Percentiles rank a stretch among this genome's conserved stretches.
These are phyloP conservation scores for Hippocampus zosterae DNA, from an alignment of 2,113 vertebrate genomes.

Conservation along the genomic window DNA sequence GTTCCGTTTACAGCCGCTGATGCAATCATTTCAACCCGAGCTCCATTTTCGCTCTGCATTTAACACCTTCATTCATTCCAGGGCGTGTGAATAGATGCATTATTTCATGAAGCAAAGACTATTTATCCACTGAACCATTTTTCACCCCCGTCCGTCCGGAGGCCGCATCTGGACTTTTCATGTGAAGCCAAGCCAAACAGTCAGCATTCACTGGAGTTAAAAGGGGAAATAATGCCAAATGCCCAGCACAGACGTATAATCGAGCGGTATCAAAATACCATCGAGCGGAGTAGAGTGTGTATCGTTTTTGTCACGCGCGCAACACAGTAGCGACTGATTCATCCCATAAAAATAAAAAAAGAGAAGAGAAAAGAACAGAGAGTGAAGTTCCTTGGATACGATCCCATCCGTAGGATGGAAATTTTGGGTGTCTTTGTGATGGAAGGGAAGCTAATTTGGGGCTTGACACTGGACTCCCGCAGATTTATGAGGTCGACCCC, in stretches of 20 bases:
- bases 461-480: constrained; percentile 58
- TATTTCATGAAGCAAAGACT: constrained; percentile 43
- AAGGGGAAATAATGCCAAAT: constrained; percentile 37
- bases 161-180: constrained; percentile 49
- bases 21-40: constrained; percentile 17
- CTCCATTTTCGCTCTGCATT: constrained; percentile 35
- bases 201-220: constrained; percentile 30
- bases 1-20: constrained; percentile 10
- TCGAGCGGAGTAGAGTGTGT: constrained; percentile 10
- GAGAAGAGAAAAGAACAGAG: constrained; percentile 16
- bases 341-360: constrained; percentile 14
- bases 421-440: constrained; percentile 50
- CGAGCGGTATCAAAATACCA: constrained; percentile 41
- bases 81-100: constrained; percentile 29
- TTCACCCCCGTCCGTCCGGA: constrained; percentile 49
- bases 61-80: constrained; percentile 29
- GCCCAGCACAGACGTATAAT: constrained; percentile 50
- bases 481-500: constrained; percentile 71
- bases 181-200: constrained; percentile 58
- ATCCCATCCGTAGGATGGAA: constrained; percentile 26
- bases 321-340: constrained; percentile 24
- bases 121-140: constrained; percentile 61
- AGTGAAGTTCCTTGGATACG: constrained; percentile 20
- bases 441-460: constrained; percentile 56
- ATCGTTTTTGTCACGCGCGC: background rate